Evolutionary conservation across 2,113 vertebrate genomes (phyloP).

Genomic region (Rhinogobius similis): DNA sequence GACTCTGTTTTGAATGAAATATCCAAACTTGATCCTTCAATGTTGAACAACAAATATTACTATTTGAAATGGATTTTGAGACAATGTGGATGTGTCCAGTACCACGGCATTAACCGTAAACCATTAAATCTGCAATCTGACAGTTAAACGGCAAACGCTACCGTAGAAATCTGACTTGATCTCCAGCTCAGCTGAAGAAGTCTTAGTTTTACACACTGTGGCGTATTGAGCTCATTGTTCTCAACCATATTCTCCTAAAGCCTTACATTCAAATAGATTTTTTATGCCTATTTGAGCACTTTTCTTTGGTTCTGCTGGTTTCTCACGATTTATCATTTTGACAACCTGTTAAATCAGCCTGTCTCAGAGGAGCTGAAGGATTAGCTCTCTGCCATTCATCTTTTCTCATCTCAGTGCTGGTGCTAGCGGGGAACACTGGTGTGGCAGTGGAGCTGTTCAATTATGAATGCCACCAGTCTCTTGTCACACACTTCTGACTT

Average conservation of each 20-base stretch:
- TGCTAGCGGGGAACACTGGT: constrained; percentile 46
- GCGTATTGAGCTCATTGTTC: neutral
- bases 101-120: too few species aligned
- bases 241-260: neutral
- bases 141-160: too few species aligned
- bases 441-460: constrained; percentile 50
- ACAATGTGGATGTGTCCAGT: too few species aligned
- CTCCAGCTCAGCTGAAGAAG: neutral
- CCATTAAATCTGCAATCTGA: too few species aligned
- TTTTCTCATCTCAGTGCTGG: constrained; percentile 54
- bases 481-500: constrained; percentile 35
- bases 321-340: constrained; percentile 34
- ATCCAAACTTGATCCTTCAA: too few species aligned
- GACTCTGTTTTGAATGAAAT: too few species aligned
- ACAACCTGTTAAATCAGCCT: constrained; percentile 63
- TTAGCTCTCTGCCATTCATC: too few species aligned
- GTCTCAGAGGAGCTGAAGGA: constrained; percentile 54
- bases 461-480: constrained; percentile 53
- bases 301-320: constrained; percentile 1
- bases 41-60: too few species aligned
- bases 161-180: too few species aligned
- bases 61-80: too few species aligned
- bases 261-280: constrained; percentile 8
- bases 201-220: neutral
- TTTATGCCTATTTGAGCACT: neutral